Base-by-base conservation (phyloP, 2,113 vertebrate genomes). In the Epinephelus cyanopodus region DNA sequence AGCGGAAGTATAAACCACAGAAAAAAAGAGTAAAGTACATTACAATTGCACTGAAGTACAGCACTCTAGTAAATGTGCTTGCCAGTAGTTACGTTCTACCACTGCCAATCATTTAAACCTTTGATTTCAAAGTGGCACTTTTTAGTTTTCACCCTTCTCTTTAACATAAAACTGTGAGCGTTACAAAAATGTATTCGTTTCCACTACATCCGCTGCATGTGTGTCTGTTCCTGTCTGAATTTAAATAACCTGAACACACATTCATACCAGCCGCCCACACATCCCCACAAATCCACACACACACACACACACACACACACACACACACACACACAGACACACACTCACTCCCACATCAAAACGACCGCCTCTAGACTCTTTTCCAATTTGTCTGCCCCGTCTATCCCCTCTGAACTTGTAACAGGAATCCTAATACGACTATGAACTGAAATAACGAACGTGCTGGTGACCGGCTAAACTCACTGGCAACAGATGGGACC, bases 401-500 rank as follows among this genome's bases (percentile, higher is more conserved):
- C 54, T 70, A 39, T 60, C 83, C 87, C 77, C 64, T 77, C 29
- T 74, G 74, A 90, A 89, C 87, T 73, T 66, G 17, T 58, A 83
- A 84, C 48, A 50, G 68, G 70, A 87, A 80, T 82, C 77, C 84
- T 82, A 75, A 72, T 79, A 78, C 42, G 75, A 73, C 60, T 81
- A 54, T 8, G 17, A 81, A 52, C 77, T 14, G 45, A 37, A 85
- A 87, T 82, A 87, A 72, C 72, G 75, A 74, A 79, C 50, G 94
- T 92, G 95, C 94, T 92, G 94, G 94, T 96, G 96, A 96, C 91
- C 94, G 94, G 92, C 94, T 96, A 93, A 95, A 96, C 82, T 71
- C 63, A 0, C 95, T 91, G 94, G 94, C 94, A 95, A 96, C 97
- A 98, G 97, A 97, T 97, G 97, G 96, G 95, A 94, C 95, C 94